Evolutionary conservation across 1,140 invertebrate genomes (phyloP).

Genomic region (Diuraphis noxia): DNA sequence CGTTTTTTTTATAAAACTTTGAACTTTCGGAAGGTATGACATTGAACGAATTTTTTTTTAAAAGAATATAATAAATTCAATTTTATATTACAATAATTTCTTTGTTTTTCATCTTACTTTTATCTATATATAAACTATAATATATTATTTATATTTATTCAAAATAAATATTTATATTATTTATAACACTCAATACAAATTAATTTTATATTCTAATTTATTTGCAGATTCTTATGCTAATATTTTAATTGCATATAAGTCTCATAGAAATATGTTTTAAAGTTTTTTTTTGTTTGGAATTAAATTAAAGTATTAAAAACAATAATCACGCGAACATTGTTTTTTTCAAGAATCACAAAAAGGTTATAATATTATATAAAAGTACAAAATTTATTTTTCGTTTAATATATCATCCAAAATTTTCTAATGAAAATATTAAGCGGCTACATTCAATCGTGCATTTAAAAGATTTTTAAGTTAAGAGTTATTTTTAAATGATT

Average conservation of each 20-base stretch:
- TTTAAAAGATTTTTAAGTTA: neutral
- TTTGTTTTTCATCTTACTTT: neutral
- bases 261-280: neutral
- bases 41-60: constrained; percentile 23
- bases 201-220: neutral
- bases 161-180: too few species aligned
- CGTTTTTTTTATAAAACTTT: constrained; percentile 19
- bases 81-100: neutral
- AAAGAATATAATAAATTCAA: neutral
- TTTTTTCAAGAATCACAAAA: neutral
- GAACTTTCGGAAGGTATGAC: constrained; percentile 44
- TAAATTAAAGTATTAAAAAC: neutral
- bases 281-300: neutral
- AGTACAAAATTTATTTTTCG: neutral
- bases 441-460: neutral
- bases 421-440: neutral
- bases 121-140: neutral
- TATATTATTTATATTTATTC: neutral
- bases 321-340: neutral
- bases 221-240: neutral
- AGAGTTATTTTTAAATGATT: neutral
- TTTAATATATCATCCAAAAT: neutral
- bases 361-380: neutral
- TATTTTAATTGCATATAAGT: neutral
- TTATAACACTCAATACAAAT: neutral